These are phyloP conservation scores for Rhabdomys dilectus DNA, from an alignment of 2,113 vertebrate genomes.

Conservation along the genomic window DNA sequence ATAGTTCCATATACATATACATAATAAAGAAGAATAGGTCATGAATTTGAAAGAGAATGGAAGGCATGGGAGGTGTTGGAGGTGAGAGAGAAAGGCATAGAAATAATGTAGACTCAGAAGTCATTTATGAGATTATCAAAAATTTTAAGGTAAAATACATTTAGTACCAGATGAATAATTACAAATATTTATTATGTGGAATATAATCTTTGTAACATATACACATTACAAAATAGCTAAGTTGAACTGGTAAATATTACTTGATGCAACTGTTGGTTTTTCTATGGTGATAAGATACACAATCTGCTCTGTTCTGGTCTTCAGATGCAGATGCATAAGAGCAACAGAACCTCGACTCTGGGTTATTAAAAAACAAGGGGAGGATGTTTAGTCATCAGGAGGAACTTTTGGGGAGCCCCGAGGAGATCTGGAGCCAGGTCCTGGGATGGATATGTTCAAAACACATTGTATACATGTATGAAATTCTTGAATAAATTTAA, in stretches of 20 bases:
- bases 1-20: background rate
- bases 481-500: background rate
- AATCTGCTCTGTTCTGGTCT: background rate
- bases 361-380: background rate
- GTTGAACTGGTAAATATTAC: background rate
- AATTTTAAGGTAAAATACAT: background rate
- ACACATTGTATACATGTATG: background rate
- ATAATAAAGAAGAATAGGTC: background rate
- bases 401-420: background rate
- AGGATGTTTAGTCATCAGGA: background rate
- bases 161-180: background rate
- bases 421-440: background rate
- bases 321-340: background rate
- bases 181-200: background rate
- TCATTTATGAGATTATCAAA: background rate
- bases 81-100: too few species aligned
- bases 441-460: background rate
- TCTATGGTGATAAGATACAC: background rate
- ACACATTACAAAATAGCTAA: background rate
- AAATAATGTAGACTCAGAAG: background rate
- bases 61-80: background rate
- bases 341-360: background rate
- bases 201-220: background rate
- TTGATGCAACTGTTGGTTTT: background rate
- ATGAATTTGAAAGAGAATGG: background rate